phyloP scores from a whole-genome alignment of 35 echinoderm and acorn worm species.

The Patiria miniata region DNA sequence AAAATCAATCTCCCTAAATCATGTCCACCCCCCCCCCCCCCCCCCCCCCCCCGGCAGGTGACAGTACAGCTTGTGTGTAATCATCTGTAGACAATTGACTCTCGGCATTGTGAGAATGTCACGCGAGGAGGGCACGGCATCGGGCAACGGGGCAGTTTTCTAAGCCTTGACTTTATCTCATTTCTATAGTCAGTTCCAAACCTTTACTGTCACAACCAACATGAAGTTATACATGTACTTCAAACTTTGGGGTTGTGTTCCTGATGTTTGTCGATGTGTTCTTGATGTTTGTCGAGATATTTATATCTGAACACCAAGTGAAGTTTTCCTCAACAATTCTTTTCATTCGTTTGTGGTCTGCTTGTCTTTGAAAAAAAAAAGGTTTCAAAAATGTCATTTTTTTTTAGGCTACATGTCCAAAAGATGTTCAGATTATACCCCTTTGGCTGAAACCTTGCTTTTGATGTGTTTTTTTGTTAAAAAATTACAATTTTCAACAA shows the following conservation, averaged over 20 bases:
- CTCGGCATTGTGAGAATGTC: background rate
- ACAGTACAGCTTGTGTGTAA: background rate
- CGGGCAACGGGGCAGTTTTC: background rate
- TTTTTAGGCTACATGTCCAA: background rate
- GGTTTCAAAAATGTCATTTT: background rate
- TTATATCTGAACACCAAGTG: no score
- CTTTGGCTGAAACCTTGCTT: background rate
- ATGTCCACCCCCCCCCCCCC: no score
- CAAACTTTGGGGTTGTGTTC: no score
- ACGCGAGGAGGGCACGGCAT: background rate
- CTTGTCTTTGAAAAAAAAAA: background rate
- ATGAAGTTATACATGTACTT: no score
- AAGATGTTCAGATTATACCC: background rate
- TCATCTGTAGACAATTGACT: background rate
- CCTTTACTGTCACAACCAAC: no score
- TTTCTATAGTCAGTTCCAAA: no score
- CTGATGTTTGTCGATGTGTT: no score
- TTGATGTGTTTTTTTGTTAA: background rate
- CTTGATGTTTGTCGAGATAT: no score
- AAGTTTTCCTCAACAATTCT: no score
- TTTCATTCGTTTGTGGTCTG: no score
- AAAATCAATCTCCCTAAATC: no score
- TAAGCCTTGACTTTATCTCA: no score
- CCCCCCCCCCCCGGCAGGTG: background rate
- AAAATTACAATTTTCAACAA: background rate